Evolutionary conservation across 2,797 vertebrate species (phyloP).

Genomic region (Tokudaia muenninki): DNA sequence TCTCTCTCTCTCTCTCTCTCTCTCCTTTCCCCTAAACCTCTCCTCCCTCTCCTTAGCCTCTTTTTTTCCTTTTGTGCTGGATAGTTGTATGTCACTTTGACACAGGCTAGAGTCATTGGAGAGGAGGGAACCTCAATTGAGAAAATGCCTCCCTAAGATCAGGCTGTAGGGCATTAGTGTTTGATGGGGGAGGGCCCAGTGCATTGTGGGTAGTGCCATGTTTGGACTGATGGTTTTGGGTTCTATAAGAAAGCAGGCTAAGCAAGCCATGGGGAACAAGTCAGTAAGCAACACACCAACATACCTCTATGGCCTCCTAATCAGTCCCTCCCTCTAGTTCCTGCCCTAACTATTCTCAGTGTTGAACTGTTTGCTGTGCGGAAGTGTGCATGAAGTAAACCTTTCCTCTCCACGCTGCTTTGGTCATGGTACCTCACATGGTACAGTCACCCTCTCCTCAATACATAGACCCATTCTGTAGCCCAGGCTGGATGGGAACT

Average conservation of each 20-base stretch:
- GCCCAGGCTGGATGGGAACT: neutral
- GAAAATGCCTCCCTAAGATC: neutral
- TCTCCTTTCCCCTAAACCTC: neutral
- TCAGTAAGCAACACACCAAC: neutral
- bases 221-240: neutral
- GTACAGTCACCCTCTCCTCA: too few species aligned
- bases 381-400: neutral
- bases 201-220: neutral
- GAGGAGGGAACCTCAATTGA: neutral
- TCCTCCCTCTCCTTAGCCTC: too few species aligned
- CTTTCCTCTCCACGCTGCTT: neutral
- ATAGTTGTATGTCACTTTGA: neutral
- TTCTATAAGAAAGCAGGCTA: neutral
- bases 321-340: neutral
- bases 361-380: neutral
- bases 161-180: neutral
- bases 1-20: too few species aligned
- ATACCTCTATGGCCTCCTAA: neutral
- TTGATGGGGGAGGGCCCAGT: too few species aligned
- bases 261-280: neutral
- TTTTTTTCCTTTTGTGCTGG: neutral
- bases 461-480: neutral
- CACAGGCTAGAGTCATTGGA: neutral
- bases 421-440: neutral
- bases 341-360: neutral